These are phyloP conservation scores for Eueides isabella DNA, from an alignment of 1,140 invertebrate species.

Conservation along the genomic window DNA sequence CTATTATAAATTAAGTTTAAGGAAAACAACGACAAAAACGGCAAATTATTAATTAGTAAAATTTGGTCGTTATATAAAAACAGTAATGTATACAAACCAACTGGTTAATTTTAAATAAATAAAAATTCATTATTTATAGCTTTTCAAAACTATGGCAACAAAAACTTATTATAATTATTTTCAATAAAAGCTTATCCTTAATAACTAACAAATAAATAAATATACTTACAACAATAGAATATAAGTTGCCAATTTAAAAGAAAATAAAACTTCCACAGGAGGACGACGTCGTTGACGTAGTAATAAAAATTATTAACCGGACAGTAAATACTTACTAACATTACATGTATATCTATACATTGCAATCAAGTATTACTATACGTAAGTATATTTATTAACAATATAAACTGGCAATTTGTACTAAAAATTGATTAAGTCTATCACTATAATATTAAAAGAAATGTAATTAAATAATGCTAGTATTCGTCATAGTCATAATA, in stretches of 20 bases:
- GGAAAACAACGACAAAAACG: too few relatives aligned
- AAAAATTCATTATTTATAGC: too few relatives aligned
- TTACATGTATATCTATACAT: background rate
- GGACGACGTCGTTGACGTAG: too few relatives aligned
- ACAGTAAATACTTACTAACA: background rate
- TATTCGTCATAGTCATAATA: slow-evolving; percentile 75
- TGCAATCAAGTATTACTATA: background rate
- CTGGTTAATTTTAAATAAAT: too few relatives aligned
- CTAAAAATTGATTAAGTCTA: background rate
- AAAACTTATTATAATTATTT: background rate
- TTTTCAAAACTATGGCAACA: too few relatives aligned
- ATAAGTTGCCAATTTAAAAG: background rate
- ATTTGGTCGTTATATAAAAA: background rate
- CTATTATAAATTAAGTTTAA: too few relatives aligned
- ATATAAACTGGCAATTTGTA: background rate
- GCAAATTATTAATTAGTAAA: too few relatives aligned
- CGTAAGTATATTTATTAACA: background rate
- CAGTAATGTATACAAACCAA: too few relatives aligned
- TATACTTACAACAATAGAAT: background rate
- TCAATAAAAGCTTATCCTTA: background rate
- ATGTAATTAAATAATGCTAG: slow-evolving; percentile 37
- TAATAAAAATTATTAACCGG: background rate
- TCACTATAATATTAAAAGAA: background rate
- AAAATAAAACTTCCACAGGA: too few relatives aligned
- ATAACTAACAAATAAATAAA: slow-evolving; percentile 1